These are phyloP conservation scores for Pampusana beccarii DNA, from an alignment of 2,113 vertebrate species.

Conservation along the genomic window DNA sequence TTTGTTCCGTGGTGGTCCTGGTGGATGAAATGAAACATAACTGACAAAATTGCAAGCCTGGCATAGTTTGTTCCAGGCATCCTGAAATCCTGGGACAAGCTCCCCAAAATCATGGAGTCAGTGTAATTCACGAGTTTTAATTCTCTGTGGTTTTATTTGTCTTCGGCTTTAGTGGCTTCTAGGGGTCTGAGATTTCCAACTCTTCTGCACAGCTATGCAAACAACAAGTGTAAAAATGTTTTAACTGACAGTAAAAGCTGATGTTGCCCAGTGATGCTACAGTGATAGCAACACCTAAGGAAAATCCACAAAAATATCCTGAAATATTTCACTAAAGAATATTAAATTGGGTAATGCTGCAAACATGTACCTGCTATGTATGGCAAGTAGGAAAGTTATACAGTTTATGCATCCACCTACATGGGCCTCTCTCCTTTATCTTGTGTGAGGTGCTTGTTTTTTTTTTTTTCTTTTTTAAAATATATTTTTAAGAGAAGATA, in stretches of 20 bases:
- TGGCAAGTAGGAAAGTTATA: not conserved
- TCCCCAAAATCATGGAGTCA: not conserved
- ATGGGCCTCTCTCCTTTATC: not conserved
- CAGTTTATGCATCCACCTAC: not conserved
- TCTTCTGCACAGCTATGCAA: rapidly evolving
- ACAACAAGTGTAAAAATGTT: not conserved
- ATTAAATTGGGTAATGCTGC: not conserved
- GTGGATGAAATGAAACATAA: not conserved
- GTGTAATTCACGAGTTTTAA: not conserved
- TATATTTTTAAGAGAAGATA: not conserved
- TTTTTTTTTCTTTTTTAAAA: not conserved
- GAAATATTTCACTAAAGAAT: not conserved
- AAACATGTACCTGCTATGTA: not conserved
- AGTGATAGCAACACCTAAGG: not conserved
- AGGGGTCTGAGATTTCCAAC: not conserved
- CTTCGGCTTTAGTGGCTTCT: not conserved
- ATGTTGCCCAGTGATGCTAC: not conserved
- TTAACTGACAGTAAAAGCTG: not conserved
- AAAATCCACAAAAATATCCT: not conserved
- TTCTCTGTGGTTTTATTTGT: not conserved
- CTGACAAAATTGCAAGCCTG: not conserved
- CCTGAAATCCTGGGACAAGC: not conserved
- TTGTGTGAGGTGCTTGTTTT: not conserved
- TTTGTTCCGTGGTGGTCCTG: not conserved
- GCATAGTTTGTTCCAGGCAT: not conserved